These are phyloP conservation scores for Alfaro cultratus DNA, from an alignment of 2,797 vertebrate genomes.

Conservation along the genomic window DNA sequence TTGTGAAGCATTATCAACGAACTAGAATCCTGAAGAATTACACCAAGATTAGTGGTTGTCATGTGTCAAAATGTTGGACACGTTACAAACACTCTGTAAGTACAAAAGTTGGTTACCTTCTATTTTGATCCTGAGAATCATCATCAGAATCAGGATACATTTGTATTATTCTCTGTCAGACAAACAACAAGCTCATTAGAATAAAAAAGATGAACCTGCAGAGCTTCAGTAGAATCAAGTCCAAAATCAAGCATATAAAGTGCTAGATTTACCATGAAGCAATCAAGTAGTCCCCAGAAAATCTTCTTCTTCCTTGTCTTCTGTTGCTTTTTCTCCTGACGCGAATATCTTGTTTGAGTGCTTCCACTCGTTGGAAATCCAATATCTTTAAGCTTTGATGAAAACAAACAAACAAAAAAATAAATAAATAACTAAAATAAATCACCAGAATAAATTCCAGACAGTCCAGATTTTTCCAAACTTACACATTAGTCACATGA, in stretches of 20 bases:
- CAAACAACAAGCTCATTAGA: not conserved
- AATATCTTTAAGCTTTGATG: not conserved
- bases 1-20: not conserved
- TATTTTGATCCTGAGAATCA: not conserved
- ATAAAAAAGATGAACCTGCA: not conserved
- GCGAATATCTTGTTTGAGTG: not conserved
- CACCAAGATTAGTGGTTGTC: not conserved
- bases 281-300: not conserved
- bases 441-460: not conserved
- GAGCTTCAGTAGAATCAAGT: not conserved
- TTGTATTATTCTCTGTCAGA: not conserved
- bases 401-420: not conserved
- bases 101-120: not conserved
- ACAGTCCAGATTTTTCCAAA: not conserved
- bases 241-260: not conserved
- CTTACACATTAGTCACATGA: not conserved
- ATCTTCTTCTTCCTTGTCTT: not conserved
- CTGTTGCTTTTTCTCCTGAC: not conserved
- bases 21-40: not conserved
- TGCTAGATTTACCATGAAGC: not conserved
- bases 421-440: not conserved
- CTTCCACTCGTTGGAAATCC: not conserved
- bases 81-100: not conserved
- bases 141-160: not conserved
- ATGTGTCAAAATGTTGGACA: not conserved